A percentile compares a stretch with the other conserved stretches of the same genome.
phyloP scores from a whole-genome alignment of 1,140 invertebrate genomes.

The Dinothrombium tinctorium region DNA sequence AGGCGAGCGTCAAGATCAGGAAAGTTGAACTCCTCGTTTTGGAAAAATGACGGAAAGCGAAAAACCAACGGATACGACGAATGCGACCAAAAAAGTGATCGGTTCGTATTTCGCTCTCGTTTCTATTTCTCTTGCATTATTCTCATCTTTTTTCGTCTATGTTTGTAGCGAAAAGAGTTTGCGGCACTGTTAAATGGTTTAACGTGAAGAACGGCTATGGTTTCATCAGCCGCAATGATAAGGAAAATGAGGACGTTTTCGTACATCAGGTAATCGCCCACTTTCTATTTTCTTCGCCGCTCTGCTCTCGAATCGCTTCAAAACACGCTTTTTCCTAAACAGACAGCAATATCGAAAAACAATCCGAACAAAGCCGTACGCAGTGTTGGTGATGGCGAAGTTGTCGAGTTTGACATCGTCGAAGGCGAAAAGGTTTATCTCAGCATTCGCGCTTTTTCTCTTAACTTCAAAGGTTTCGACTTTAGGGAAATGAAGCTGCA shows the following conservation, averaged over 20 bases:
- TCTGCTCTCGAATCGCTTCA: background rate
- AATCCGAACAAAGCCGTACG: conserved; percentile 82
- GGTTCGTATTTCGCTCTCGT: no score
- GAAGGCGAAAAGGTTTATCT: conserved; percentile 60
- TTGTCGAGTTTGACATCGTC: conserved; percentile 96
- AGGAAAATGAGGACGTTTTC: conserved; percentile 86
- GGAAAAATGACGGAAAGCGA: no score
- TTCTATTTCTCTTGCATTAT: no score
- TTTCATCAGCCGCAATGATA: conserved; percentile 39
- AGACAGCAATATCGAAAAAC: conserved; percentile 82
- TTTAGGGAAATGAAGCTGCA: conserved; percentile 68
- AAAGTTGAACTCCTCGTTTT: no score
- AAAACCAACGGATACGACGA: no score
- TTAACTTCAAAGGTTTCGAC: no score
- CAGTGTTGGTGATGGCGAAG: conserved; percentile 92
- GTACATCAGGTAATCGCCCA: conserved; percentile 49
- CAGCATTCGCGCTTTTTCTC: background rate
- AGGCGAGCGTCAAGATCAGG: no score
- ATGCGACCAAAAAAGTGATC: no score
- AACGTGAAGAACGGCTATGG: conserved; percentile 99
- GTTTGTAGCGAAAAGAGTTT: conserved; percentile 29
- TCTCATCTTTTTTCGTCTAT: no score
- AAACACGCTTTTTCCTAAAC: background rate
- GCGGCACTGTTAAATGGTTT: conserved; percentile 89
- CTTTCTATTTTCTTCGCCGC: background rate